Evolutionary conservation across 2,113 vertebrate genomes (phyloP).

Genomic region (Phalacrocorax brasilianus): DNA sequence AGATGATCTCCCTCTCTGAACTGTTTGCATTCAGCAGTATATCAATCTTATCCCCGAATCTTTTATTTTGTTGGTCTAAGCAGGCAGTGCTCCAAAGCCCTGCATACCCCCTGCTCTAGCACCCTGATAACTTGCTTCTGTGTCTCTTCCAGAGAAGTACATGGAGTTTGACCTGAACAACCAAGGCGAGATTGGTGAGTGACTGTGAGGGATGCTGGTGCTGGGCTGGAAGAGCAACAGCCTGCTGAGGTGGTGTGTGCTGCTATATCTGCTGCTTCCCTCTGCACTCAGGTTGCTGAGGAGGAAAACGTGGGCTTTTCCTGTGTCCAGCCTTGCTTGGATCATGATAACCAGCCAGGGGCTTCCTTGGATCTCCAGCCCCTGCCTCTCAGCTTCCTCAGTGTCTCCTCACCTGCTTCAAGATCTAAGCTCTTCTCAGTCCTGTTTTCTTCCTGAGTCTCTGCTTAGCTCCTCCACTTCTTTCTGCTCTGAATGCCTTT

Average conservation of each 20-base stretch:
- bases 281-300: background rate
- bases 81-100: background rate
- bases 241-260: background rate
- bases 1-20: background rate
- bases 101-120: background rate
- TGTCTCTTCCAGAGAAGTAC: conserved; percentile 90
- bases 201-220: background rate
- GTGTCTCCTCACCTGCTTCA: background rate
- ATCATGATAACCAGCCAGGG: background rate
- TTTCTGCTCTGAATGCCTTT: background rate
- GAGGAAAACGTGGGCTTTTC: background rate
- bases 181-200: conserved; percentile 97
- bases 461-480: background rate
- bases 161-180: conserved; percentile 98
- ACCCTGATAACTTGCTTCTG: conserved; percentile 8
- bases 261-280: background rate
- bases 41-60: background rate
- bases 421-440: background rate
- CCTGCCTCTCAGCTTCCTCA: background rate
- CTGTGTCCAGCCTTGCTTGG: background rate
- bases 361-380: background rate
- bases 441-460: background rate
- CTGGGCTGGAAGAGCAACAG: background rate
- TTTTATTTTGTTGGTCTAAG: background rate
- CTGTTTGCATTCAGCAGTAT: background rate